Evolutionary conservation across 2,113 vertebrate genomes (phyloP).

Genomic region (Podarcis muralis): DNA sequence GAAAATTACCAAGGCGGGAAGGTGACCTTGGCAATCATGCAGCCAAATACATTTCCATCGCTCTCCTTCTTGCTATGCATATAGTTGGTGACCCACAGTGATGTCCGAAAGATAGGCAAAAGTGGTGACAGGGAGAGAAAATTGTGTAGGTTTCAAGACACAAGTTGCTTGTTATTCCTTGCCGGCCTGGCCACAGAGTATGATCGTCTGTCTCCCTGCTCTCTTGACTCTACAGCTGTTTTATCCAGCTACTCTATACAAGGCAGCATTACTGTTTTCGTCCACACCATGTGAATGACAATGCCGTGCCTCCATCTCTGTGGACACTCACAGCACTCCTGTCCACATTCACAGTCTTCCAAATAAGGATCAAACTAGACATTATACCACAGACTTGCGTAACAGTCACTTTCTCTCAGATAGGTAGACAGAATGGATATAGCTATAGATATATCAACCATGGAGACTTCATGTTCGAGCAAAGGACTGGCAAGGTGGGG

Average conservation of each 20-base stretch:
- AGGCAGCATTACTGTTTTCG: not conserved
- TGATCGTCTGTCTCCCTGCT: not conserved
- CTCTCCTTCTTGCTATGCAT: constrained; percentile 3
- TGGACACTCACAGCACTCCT: not conserved
- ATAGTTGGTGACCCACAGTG: not conserved
- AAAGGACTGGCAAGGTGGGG: not conserved
- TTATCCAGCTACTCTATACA: not conserved
- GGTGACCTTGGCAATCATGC: constrained; percentile 48
- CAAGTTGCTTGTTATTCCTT: not conserved
- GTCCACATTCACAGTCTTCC: not conserved
- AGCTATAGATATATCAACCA: too few species aligned
- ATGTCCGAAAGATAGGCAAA: not conserved
- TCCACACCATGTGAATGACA: not conserved
- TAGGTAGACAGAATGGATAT: too few species aligned
- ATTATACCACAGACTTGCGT: not conserved
- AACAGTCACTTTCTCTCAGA: not conserved
- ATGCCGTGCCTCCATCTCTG: not conserved
- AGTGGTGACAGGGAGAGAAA: not conserved
- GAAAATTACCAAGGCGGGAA: constrained; percentile 51
- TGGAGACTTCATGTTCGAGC: not conserved
- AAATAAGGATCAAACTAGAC: not conserved
- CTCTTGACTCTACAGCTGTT: not conserved
- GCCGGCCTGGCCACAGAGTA: not conserved
- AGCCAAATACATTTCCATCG: constrained; percentile 18
- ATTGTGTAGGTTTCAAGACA: not conserved